Evolutionary conservation across 2,797 vertebrate species (phyloP).

Genomic region (Heliangelus exortis): DNA sequence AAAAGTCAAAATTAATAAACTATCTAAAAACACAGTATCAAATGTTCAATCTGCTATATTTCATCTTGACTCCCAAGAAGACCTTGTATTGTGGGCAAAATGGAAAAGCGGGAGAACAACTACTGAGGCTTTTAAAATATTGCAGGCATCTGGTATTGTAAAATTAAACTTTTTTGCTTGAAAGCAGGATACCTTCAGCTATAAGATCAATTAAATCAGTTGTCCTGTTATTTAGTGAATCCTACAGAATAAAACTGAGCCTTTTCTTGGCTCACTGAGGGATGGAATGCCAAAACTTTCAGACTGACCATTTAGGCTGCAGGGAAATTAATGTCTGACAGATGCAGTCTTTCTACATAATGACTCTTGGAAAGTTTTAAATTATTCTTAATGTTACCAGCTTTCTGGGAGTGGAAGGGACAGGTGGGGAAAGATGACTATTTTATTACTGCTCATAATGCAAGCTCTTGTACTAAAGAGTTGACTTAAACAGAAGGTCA

Average conservation of each 20-base stretch:
- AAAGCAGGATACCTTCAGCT: not conserved
- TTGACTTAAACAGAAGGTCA: not conserved
- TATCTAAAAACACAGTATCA: not conserved
- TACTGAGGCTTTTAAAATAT: not conserved
- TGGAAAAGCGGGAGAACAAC: not conserved
- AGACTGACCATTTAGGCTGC: not conserved
- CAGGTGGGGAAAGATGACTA: not conserved
- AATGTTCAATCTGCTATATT: not conserved
- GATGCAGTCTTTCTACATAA: not conserved
- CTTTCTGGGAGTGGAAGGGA: not conserved
- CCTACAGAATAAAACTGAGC: not conserved
- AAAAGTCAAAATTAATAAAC: not conserved
- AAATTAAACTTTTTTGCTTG: conserved; percentile 16
- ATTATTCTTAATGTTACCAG: not conserved
- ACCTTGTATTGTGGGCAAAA: not conserved
- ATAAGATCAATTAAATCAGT: not conserved
- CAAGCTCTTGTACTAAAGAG: not conserved
- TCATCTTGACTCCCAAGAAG: not conserved
- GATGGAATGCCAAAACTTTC: not conserved
- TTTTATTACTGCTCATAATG: not conserved
- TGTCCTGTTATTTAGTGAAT: not conserved
- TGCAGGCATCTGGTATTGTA: conserved; percentile 1
- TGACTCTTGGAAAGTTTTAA: not conserved
- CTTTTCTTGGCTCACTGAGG: not conserved
- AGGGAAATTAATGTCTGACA: not conserved